Evolutionary conservation across 2,888 invertebrate genomes (phyloP).

Genomic region (Brachylomia viminalis): DNA sequence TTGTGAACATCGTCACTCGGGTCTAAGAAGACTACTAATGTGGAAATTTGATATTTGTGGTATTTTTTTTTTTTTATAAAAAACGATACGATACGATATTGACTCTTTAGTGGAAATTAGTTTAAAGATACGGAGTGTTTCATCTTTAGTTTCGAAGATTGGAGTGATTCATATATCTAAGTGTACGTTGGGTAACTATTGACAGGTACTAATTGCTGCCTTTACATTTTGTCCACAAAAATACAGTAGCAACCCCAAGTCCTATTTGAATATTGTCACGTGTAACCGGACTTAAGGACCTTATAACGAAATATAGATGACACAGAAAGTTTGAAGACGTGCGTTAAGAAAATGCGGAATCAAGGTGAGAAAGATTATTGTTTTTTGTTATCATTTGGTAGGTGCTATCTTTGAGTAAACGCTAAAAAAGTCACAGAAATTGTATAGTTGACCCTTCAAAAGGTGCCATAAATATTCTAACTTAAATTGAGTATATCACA

Average conservation of each 20-base stretch:
- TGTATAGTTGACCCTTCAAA: constrained; percentile 28
- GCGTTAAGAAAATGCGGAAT: not conserved
- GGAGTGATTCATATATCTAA: not conserved
- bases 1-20: not conserved
- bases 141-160: constrained; percentile 27
- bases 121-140: constrained; percentile 30
- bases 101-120: constrained; percentile 36
- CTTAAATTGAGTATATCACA: constrained; percentile 19
- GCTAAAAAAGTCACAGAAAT: not conserved
- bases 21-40: not conserved
- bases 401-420: constrained; percentile 31
- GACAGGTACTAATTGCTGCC: not conserved
- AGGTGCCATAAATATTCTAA: constrained; percentile 31
- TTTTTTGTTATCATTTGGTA: constrained; percentile 15
- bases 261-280: constrained; percentile 1
- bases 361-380: constrained; percentile 1
- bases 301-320: not conserved
- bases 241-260: constrained; percentile 7
- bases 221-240: constrained; percentile 3
- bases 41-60: not conserved
- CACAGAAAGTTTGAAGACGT: not conserved
- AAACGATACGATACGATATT: too few species aligned
- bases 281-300: not conserved
- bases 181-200: not conserved
- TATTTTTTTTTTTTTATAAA: too few species aligned